Evolutionary conservation across 2,888 invertebrate genomes (phyloP), one percentile per base, ranked within the genome.

Genomic region (Cephus nigrinus): DNA sequence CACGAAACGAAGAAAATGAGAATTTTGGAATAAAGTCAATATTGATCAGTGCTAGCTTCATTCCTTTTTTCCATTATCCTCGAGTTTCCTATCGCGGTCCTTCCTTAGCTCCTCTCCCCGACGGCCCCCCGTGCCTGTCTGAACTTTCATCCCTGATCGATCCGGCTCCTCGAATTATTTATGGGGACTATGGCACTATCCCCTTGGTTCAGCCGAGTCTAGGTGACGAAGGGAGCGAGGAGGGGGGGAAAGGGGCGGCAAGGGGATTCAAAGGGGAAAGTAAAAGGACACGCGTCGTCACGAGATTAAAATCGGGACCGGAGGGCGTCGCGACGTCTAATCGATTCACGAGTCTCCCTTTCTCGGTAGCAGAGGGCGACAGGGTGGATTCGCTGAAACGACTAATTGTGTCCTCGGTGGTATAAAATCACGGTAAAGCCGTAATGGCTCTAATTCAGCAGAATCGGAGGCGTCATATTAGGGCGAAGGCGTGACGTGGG

Each of bases 401-500:
- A 76, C 78, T 80, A 82, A 81, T 82, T 80, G 80, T 83, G 81
- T 78, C 79, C 81, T 76, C 75, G 40, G 77, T 72, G 75, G 78
- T 76, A 79, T 74, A 82, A 75, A 79, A 76, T 82, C 79, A 69
- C 79, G 79, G 76, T 76, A 83, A 78, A 76, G 75, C 74, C 76
- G 77, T 80, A 83, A 83, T 83, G 80, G 76, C 81, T 36, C 69
- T 69, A 77, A 82, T 83, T 82, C 75, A 77, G 12, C 73, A 36
- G 80, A n/a, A 71, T 71, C 32, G 71, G 71, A 71, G 71, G 71
- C 71, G 71, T 33, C 31, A 31, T 71, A 71, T 71, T 71, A 71
- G 31, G 32, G 71, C n/a, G 12, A 23, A 9, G 32, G 71, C 9
- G 31, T 71, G 71, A 32, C 12, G 71, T 9, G 12, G 0, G 71